Base-by-base conservation (phyloP, 1,140 invertebrate genomes). In the Mizuhopecten yessoensis region DNA sequence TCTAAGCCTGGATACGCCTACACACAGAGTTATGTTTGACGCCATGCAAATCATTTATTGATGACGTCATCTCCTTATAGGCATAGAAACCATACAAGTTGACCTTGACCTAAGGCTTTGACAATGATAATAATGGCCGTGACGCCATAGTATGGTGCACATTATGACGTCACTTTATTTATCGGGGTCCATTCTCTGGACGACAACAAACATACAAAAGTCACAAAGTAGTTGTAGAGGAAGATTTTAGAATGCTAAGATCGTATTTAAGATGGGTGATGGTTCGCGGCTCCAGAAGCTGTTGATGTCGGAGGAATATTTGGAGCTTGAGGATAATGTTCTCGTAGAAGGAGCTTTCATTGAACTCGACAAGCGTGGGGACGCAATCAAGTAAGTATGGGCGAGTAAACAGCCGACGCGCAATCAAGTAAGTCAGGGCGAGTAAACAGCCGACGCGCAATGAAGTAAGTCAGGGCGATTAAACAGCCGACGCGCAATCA, bases 341-440 rank as follows among this genome's bases (percentile, higher is more conserved):
- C 45, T 88, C 10, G 90, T 86, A 36, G 90, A 90, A 23, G 87
- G 34, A 10, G 13, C 42, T 20, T 88, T 87, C 33, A 87, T 90
- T 29, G 86, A 88, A 17, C 39, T 87, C 29, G 90, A 88, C 33
- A 87, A 88, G 34, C 86, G 49, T 88, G 86, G 86, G 0, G 90
- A 87, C 5, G 17, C 42, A 10, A 17, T 75, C 2, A 75, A n/a
- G 57, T 75, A 29, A 75, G 57, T 75, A 5, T 2, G 23, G 45
- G 3, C 45, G 23, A n/a, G n/a, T 57, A 3, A 57, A 57, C 23
- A 20, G 3, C 7, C 2, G 9, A 23, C 2, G 13, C 7, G 20
- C 45, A 13, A 7, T 39, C 36, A 39, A 39, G 36, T 39, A 5
- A 39, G 36, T 39, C 36, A 39, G n/a, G n/a, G n/a, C n/a, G n/a